Percentiles rank a stretch among this genome's conserved stretches.
Conservation (phyloP, 2,113 vertebrate species). For the Dryoscopus gambensis region DNA sequence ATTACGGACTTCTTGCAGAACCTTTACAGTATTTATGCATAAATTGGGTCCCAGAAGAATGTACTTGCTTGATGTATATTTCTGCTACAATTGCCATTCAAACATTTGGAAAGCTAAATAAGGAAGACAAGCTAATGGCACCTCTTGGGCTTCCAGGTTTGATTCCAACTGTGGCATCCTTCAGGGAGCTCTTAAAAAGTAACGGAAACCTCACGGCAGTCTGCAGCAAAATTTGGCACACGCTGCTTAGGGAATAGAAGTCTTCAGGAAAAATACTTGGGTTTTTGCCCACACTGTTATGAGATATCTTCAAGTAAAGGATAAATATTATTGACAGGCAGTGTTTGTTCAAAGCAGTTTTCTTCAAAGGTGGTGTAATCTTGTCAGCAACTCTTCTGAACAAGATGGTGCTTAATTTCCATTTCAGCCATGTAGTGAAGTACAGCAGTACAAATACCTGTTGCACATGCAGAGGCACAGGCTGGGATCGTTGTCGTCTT, state of each 20-base stretch:
- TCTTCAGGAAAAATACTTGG: background rate
- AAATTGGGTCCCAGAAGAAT: background rate
- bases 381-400: background rate
- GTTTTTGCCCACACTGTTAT: background rate
- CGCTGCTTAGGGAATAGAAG: background rate
- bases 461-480: fast-evolving
- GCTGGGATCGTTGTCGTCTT: background rate
- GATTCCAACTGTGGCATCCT: background rate
- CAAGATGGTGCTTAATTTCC: background rate
- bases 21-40: background rate
- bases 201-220: background rate
- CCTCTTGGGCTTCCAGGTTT: background rate
- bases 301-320: background rate
- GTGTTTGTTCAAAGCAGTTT: background rate
- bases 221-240: background rate
- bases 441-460: background rate
- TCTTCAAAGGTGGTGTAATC: background rate
- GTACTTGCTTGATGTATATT: background rate
- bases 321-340: background rate
- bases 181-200: background rate
- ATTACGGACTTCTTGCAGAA: background rate
- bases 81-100: background rate
- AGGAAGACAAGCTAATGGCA: background rate
- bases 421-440: background rate
- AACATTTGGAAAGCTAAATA: background rate